These are phyloP conservation scores for Hemistola chrysoprasaria DNA, from an alignment of 2,888 invertebrate genomes.

Conservation along the genomic window DNA sequence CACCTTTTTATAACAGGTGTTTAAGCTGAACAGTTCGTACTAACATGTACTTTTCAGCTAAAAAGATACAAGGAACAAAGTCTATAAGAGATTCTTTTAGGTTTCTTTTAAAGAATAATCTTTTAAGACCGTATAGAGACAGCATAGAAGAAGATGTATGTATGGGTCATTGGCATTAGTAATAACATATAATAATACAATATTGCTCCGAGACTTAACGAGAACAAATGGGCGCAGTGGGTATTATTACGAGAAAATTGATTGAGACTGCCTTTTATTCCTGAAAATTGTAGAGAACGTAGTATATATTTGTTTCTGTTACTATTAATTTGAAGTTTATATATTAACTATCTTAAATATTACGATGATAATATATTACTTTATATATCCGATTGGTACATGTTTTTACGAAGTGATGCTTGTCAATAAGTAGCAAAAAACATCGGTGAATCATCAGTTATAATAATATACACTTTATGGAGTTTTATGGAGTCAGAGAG, in stretches of 20 bases:
- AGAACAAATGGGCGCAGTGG: slow-evolving; percentile 16
- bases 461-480: slow-evolving; percentile 28
- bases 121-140: slow-evolving; percentile 14
- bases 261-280: background rate
- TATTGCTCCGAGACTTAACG: slow-evolving; percentile 33
- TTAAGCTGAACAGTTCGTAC: too few relatives aligned
- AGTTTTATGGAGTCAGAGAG: too few relatives aligned
- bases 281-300: too few relatives aligned
- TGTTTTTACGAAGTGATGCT: slow-evolving; percentile 2
- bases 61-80: too few relatives aligned
- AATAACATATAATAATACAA: slow-evolving; percentile 47
- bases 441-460: slow-evolving; percentile 23
- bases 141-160: background rate
- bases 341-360: too few relatives aligned
- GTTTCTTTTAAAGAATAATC: slow-evolving; percentile 38
- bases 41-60: too few relatives aligned
- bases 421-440: slow-evolving; percentile 16
- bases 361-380: too few relatives aligned
- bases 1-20: too few relatives aligned
- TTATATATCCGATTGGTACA: too few relatives aligned
- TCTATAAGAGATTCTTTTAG: too few relatives aligned
- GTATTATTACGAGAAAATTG: slow-evolving; percentile 1
- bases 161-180: slow-evolving; percentile 49
- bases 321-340: too few relatives aligned
- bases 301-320: too few relatives aligned